Evolutionary conservation across 1,140 invertebrate genomes (phyloP).

Genomic region (Whitmania pigra): DNA sequence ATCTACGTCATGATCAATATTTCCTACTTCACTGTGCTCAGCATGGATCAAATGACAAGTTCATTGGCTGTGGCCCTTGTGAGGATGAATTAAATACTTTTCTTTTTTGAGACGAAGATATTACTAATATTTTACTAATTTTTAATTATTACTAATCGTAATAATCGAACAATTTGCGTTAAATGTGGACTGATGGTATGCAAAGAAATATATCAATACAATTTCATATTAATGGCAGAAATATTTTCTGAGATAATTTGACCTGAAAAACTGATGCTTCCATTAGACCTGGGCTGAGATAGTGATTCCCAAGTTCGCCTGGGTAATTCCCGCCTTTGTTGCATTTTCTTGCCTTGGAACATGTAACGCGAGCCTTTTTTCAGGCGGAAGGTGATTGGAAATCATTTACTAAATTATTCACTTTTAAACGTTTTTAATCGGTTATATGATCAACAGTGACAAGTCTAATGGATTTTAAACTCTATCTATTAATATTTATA

Average conservation of each 20-base stretch:
- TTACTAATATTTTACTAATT: too few species aligned
- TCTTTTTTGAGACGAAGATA: too few species aligned
- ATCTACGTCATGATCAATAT: conserved; percentile 34
- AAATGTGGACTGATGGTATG: too few species aligned
- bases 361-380: conserved; percentile 94
- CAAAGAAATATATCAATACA: too few species aligned
- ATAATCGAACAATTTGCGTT: too few species aligned
- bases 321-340: conserved; percentile 91
- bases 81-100: conserved; percentile 1
- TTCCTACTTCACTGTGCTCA: conserved; percentile 35
- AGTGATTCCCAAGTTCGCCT: conserved; percentile 69
- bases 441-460: background rate
- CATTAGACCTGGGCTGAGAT: conserved; percentile 74
- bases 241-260: background rate
- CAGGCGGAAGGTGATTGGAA: conserved; percentile 56
- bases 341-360: conserved; percentile 94
- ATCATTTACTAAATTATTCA: background rate
- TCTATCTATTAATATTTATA: background rate
- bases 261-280: background rate
- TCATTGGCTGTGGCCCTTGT: conserved; percentile 35
- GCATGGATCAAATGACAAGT: conserved; percentile 31
- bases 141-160: too few species aligned
- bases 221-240: too few species aligned
- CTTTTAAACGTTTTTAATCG: background rate
- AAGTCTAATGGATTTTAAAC: too few species aligned